Conservation (phyloP, 2,797 vertebrate species). For the Cynodonichthys magdalenae region DNA sequence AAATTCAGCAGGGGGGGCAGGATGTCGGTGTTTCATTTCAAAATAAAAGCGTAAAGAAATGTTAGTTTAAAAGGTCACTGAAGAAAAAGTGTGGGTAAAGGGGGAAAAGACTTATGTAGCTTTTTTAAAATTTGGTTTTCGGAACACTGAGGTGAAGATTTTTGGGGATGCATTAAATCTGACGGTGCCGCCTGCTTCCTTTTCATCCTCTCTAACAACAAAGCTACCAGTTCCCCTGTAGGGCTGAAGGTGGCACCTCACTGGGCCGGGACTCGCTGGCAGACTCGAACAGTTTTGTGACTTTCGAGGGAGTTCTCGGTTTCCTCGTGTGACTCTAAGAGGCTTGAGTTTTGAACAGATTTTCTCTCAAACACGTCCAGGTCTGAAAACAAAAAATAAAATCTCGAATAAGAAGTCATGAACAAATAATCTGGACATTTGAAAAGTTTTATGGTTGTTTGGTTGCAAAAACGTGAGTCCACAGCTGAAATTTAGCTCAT, state of each 20-base stretch:
- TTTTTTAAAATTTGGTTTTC: background rate
- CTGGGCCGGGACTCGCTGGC: too few relatives aligned
- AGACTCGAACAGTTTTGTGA: too few relatives aligned
- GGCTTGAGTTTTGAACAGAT: too few relatives aligned
- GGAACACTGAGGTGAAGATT: background rate
- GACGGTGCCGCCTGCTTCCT: constrained; percentile 68
- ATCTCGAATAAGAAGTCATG: too few relatives aligned
- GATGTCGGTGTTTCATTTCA: background rate
- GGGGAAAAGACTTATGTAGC: constrained; percentile 1
- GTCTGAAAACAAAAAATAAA: too few relatives aligned
- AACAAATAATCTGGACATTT: too few relatives aligned
- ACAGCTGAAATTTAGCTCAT: too few relatives aligned
- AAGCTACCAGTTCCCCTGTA: constrained; percentile 51
- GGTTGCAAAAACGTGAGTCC: too few relatives aligned
- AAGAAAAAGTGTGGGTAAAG: constrained; percentile 11
- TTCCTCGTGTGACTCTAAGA: too few relatives aligned
- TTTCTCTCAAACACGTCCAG: too few relatives aligned
- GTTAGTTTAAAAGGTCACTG: background rate
- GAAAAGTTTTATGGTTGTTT: too few relatives aligned
- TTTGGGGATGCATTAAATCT: constrained; percentile 53
- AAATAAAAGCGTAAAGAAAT: background rate
- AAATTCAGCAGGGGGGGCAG: background rate
- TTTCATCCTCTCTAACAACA: constrained; percentile 72
- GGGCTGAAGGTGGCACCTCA: background rate
- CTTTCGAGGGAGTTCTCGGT: too few relatives aligned